Base-by-base conservation (phyloP, 1,140 invertebrate genomes). In the Solenopsis fugax region DNA sequence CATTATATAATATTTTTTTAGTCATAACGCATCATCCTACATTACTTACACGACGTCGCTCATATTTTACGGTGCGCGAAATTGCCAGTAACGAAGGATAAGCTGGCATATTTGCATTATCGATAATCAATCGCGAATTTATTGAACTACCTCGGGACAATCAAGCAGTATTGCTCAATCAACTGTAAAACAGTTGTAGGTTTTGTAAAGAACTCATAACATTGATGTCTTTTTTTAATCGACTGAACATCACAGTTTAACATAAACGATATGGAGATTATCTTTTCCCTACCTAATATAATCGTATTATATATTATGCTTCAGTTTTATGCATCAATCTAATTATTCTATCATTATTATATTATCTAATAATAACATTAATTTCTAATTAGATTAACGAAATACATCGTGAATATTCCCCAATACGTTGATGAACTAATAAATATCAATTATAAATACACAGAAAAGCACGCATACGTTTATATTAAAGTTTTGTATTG, bases 41-140 rank as follows among this genome's bases (percentile, higher is more conserved):
- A 62, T 84, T 73, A 82, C 54, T 82, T 82, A 82, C 80, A 18
- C 80, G 54, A 48, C 41, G 21, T 84, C 41, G 69, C 69, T 4
- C 62, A 3, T 50, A 45, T 85, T 85, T 78, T 50, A 65, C 50
- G 48, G 9, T 60, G 82, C 62, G 12, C 62, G 41, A 80, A 85
- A 85, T 78, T 65, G 60, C 84, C 48, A 56, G 34, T 78, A 76
- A 85, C 64, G 77, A 82, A 56, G 85, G 64, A 80, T 86, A 81
- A 81, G 60, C 45, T 12, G 41, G n/a, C 62, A 71, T 65, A 80
- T 86, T 78, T 69, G 76, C 64, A 80, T 76, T 85, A 85, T 85
- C 82, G 73, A 65, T 82, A 86, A 86, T 86, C 85, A 80, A 86
- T 86, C 21, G 48, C 48, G 29, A 24, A 86, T 81, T 86, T 86